Percentiles rank a stretch among this genome's conserved stretches.
Evolutionary conservation across 2,797 vertebrate species (phyloP).

Genomic region (Coendou prehensilis): DNA sequence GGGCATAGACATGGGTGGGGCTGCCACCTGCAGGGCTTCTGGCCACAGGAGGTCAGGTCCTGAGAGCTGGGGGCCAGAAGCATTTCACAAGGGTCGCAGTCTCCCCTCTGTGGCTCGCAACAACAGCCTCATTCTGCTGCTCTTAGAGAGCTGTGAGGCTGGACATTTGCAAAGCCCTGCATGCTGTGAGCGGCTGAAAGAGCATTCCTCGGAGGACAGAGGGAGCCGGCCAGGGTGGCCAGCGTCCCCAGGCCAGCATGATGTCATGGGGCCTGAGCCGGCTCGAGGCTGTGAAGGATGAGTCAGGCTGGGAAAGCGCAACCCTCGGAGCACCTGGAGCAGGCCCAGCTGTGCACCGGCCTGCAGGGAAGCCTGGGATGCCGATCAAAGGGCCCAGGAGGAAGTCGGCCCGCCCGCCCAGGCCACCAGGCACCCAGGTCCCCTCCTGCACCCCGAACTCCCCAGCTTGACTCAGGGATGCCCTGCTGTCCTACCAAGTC

Average conservation of each 20-base stretch:
- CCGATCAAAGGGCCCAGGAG: conserved; percentile 83
- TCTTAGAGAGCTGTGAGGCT: conserved; percentile 11
- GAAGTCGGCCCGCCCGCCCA: conserved; percentile 71
- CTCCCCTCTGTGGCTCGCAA: not conserved
- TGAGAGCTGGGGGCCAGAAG: not conserved
- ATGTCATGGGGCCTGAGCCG: conserved; percentile 77
- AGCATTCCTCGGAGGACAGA: not conserved
- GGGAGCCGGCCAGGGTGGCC: not conserved
- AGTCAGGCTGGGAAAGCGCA: conserved; percentile 85
- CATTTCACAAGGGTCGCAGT: not conserved
- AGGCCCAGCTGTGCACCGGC: conserved; percentile 81
- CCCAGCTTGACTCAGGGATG: conserved; percentile 29
- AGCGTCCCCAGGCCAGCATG: conserved; percentile 73
- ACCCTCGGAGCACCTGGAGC: conserved; percentile 83
- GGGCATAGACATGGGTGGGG: not conserved
- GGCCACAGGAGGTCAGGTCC: fast-evolving
- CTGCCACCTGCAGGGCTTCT: not conserved
- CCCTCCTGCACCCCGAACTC: not conserved
- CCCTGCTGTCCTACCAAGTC: not conserved
- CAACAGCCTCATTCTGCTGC: not conserved
- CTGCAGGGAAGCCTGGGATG: conserved; percentile 80
- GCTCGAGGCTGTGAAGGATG: conserved; percentile 77
- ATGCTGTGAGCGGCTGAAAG: fast-evolving
- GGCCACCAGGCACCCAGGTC: not conserved
- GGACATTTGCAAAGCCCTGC: not conserved